These are phyloP conservation scores for Dipodomys merriami DNA, from an alignment of 2,113 vertebrate genomes.

Conservation along the genomic window DNA sequence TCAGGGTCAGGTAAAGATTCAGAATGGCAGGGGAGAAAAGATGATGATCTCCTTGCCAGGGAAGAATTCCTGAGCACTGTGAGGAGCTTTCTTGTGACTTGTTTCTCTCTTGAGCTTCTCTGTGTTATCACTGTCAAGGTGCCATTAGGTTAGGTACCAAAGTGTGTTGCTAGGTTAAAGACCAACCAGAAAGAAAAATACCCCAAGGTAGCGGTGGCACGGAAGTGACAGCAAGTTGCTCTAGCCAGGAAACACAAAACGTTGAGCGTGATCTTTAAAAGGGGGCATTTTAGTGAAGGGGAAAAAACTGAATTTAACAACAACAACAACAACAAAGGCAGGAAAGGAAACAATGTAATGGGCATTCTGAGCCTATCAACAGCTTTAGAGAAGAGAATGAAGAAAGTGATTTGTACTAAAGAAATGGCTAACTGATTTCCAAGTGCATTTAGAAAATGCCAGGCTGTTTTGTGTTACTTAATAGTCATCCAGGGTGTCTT, in stretches of 20 bases:
- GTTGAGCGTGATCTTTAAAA: slow-evolving; percentile 66
- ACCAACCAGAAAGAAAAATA: slow-evolving; percentile 60
- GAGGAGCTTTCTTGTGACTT: slow-evolving; percentile 51
- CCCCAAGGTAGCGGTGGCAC: not conserved
- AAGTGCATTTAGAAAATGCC: slow-evolving; percentile 55
- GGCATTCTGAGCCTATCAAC: slow-evolving; percentile 43
- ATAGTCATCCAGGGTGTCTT: slow-evolving; percentile 2
- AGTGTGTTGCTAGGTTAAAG: slow-evolving; percentile 69
- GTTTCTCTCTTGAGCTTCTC: slow-evolving; percentile 66
- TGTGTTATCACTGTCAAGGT: not conserved
- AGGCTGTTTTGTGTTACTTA: slow-evolving; percentile 25
- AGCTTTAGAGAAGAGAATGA: slow-evolving; percentile 49
- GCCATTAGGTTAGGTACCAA: slow-evolving; percentile 60
- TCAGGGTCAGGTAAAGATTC: not conserved
- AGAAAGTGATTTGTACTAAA: slow-evolving; percentile 38
- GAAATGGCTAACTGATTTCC: slow-evolving; percentile 70
- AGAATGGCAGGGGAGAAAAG: not conserved
- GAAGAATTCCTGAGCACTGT: not conserved
- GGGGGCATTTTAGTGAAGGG: slow-evolving; percentile 52
- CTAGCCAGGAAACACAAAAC: slow-evolving; percentile 53
- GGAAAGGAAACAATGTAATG: not conserved
- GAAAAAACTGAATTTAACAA: slow-evolving; percentile 63
- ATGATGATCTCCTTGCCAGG: not conserved
- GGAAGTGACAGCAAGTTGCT: slow-evolving; percentile 59
- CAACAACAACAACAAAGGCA: not conserved